Evolutionary conservation across 2,113 vertebrate species (phyloP).

Genomic region (Onychostruthus taczanowskii): DNA sequence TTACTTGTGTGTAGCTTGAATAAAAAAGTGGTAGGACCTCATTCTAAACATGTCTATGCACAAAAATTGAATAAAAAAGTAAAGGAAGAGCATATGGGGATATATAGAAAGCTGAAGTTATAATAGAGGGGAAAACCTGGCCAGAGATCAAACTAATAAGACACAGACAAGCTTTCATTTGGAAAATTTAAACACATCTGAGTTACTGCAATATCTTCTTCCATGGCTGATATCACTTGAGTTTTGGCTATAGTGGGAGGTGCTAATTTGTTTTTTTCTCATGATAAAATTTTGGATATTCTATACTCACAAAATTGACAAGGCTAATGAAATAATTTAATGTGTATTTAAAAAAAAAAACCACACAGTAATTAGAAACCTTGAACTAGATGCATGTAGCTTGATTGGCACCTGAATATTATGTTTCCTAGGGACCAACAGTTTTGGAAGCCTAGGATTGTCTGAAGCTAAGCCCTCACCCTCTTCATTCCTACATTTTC

Average conservation of each 20-base stretch:
- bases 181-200: background rate
- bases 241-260: background rate
- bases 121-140: background rate
- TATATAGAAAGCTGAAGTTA: background rate
- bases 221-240: background rate
- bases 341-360: background rate
- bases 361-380: background rate
- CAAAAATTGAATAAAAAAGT: background rate
- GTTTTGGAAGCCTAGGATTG: background rate
- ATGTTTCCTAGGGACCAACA: background rate
- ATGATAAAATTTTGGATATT: background rate
- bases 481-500: background rate
- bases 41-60: background rate
- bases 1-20: background rate
- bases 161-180: background rate
- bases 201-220: background rate
- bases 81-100: background rate
- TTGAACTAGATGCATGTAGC: background rate
- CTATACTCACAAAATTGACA: background rate
- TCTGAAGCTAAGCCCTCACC: background rate
- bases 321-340: background rate
- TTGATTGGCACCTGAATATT: background rate
- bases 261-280: background rate
- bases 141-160: background rate
- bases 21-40: background rate